Evolutionary conservation across 2,888 invertebrate genomes (phyloP).

Genomic region (Itoplectis maculator): DNA sequence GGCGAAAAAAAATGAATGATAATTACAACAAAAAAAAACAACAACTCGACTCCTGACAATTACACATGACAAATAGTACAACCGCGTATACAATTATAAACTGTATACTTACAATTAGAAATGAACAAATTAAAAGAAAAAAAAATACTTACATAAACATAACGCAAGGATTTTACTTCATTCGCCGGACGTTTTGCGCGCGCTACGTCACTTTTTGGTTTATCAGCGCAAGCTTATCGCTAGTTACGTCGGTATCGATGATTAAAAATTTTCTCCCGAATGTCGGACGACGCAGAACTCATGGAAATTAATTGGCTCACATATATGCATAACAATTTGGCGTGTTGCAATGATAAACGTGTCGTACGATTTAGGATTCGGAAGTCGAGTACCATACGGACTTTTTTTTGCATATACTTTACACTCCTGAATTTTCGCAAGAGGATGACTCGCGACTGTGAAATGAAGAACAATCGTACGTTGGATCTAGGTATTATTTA

Average conservation of each 20-base stretch:
- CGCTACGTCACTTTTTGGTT: conserved; percentile 11
- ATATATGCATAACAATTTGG: too few relatives aligned
- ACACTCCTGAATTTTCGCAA: too few relatives aligned
- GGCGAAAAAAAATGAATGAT: background rate
- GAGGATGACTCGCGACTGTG: conserved; percentile 2
- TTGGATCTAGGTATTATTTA: conserved; percentile 56
- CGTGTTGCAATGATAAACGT: too few relatives aligned
- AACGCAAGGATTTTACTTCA: conserved; percentile 61
- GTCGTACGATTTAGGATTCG: too few relatives aligned
- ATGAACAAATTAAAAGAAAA: conserved; percentile 68
- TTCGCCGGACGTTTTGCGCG: conserved; percentile 28
- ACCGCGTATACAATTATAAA: conserved; percentile 71
- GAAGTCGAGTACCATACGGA: too few relatives aligned
- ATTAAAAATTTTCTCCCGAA: background rate
- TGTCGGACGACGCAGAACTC: too few relatives aligned
- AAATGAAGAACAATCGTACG: conserved; percentile 27
- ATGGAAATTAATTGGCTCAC: too few relatives aligned
- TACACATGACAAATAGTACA: conserved; percentile 72
- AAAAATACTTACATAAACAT: conserved; percentile 68
- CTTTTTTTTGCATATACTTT: too few relatives aligned
- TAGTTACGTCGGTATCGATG: background rate
- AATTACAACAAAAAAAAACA: conserved; percentile 1
- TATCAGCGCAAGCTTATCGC: background rate
- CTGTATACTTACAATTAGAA: conserved; percentile 69
- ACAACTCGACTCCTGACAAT: conserved; percentile 66